These are phyloP conservation scores for Epizoanthus rinbou DNA, from an alignment of 92 coral and sea anemone species.

Conservation along the genomic window DNA sequence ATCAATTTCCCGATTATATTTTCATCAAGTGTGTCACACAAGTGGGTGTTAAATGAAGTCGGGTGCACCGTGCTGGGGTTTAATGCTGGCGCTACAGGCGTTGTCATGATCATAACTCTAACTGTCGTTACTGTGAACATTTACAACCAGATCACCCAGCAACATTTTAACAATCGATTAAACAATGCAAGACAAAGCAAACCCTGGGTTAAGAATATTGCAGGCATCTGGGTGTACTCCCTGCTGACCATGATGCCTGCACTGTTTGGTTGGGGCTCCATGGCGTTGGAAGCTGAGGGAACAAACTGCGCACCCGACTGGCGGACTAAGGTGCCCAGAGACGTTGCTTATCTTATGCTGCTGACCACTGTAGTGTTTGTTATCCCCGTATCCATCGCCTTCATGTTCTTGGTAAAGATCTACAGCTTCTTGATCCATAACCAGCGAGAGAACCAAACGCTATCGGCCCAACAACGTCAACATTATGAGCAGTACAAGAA, in stretches of 20 bases:
- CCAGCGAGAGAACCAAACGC: not conserved
- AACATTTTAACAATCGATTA: constrained; percentile 1
- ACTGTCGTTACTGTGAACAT: constrained; percentile 9
- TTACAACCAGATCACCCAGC: constrained; percentile 18
- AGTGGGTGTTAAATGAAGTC: constrained; percentile 32
- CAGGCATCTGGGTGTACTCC: constrained; percentile 46
- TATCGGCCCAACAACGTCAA: not conserved
- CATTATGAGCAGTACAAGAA: constrained; percentile 19
- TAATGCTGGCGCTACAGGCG: constrained; percentile 47
- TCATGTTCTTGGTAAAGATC: constrained; percentile 7
- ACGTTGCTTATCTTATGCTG: constrained; percentile 24
- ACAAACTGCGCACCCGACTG: constrained; percentile 65
- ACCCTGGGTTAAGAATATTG: not conserved
- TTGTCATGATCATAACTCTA: constrained; percentile 41
- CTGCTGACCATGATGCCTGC: constrained; percentile 46
- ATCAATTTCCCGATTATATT: constrained; percentile 50
- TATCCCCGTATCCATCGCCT: constrained; percentile 32
- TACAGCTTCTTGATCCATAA: constrained; percentile 16
- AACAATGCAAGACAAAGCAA: not conserved
- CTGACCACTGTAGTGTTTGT: constrained; percentile 35
- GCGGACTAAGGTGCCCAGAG: constrained; percentile 34
- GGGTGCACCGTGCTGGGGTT: constrained; percentile 47
- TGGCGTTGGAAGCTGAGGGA: constrained; percentile 41
- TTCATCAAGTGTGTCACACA: constrained; percentile 29
- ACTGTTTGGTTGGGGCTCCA: constrained; percentile 45